Conservation (phyloP, 1,140 invertebrate species). For the Maconellicoccus hirsutus region DNA sequence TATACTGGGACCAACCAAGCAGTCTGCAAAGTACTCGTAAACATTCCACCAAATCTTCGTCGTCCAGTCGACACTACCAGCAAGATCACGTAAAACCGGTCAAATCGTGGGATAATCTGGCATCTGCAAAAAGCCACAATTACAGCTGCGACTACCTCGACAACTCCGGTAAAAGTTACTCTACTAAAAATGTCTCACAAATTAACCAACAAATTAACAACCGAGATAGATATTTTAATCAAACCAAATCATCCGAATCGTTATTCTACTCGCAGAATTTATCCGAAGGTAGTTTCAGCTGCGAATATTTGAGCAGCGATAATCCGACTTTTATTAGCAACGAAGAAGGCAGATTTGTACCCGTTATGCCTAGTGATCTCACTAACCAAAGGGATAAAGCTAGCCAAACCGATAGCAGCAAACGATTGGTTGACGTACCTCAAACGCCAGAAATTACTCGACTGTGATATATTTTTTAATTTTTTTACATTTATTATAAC, state of each 20-base stretch:
- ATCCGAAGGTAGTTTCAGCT: conserved; percentile 50
- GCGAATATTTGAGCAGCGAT: conserved; percentile 48
- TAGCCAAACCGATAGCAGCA: conserved; percentile 37
- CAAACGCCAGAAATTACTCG: conserved; percentile 37
- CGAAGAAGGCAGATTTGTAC: conserved; percentile 29
- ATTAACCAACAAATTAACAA: neutral
- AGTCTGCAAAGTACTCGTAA: conserved; percentile 24
- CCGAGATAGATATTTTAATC: conserved; percentile 27
- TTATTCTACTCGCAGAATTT: conserved; percentile 48
- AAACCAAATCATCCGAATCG: conserved; percentile 66
- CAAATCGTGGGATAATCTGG: conserved; percentile 77
- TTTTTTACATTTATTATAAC: neutral
- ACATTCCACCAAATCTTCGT: conserved; percentile 31
- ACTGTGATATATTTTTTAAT: conserved; percentile 32
- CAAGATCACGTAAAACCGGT: conserved; percentile 52
- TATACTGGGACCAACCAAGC: conserved; percentile 54
- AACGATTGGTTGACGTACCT: conserved; percentile 33
- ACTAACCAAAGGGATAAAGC: conserved; percentile 34
- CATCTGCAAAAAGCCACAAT: conserved; percentile 66
- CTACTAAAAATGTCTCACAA: conserved; percentile 18
- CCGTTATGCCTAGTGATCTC: conserved; percentile 26
- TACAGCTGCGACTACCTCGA: conserved; percentile 59
- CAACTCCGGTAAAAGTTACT: conserved; percentile 26
- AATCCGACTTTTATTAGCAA: conserved; percentile 35
- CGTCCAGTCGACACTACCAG: conserved; percentile 23